Evolutionary conservation across 2,113 vertebrate genomes (phyloP).

Genomic region (Myiozetetes cayanensis): DNA sequence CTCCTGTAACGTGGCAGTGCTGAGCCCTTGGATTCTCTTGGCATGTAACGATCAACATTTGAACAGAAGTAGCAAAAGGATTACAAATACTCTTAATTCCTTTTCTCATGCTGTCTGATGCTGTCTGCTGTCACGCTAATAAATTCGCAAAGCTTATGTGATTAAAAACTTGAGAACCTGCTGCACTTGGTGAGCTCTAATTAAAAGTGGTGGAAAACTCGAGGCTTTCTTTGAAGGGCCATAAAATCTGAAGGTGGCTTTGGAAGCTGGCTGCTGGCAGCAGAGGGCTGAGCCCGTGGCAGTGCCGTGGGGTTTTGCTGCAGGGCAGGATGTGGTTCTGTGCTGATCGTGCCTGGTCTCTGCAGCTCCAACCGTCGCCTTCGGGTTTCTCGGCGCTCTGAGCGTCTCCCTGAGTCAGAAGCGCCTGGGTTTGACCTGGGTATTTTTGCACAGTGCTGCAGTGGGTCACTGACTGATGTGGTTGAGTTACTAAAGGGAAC

Average conservation of each 20-base stretch:
- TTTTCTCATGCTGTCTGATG: neutral
- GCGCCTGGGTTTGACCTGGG: neutral
- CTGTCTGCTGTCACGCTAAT: slow-evolving; percentile 19
- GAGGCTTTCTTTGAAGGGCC: neutral
- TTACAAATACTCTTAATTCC: slow-evolving; percentile 11
- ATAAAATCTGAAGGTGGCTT: neutral
- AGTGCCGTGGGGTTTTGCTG: neutral
- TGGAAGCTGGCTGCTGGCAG: neutral
- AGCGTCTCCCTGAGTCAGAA: neutral
- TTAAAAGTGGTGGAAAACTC: neutral
- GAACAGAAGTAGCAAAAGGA: neutral
- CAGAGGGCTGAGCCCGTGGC: neutral
- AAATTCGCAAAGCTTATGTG: neutral
- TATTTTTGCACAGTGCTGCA: neutral
- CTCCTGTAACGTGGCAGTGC: neutral
- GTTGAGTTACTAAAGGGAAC: neutral
- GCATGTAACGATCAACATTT: neutral
- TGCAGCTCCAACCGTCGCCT: neutral
- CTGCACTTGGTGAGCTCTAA: neutral
- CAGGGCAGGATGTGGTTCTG: slow-evolving; percentile 21
- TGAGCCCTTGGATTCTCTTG: neutral
- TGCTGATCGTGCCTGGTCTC: neutral
- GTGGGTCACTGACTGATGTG: neutral
- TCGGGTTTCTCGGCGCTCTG: neutral
- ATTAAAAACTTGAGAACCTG: slow-evolving; percentile 16